A percentile compares a stretch with the other conserved stretches of the same genome.
phyloP scores from a whole-genome alignment of 1,140 invertebrate species.

The Magallana angulata region DNA sequence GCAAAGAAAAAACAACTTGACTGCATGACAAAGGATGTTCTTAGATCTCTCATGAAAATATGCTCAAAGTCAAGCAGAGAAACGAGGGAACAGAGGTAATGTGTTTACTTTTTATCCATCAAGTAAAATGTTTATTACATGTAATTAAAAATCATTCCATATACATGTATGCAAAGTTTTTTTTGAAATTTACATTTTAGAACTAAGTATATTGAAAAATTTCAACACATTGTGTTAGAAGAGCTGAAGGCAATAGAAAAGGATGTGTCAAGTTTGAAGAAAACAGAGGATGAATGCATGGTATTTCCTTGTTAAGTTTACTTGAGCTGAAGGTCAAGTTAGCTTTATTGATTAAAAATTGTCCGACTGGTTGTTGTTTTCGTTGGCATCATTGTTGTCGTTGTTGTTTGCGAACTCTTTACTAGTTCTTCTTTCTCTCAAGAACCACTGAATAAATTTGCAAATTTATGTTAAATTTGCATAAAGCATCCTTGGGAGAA shows the following conservation, averaged over 20 bases:
- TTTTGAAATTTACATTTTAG: constrained; percentile 50
- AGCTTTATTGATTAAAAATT: no score
- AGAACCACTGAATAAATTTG: neutral
- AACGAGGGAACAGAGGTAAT: constrained; percentile 1
- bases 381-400: neutral
- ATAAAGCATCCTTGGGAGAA: no score
- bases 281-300: constrained; percentile 55
- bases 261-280: constrained; percentile 55
- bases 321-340: no score
- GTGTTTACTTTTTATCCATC: no score
- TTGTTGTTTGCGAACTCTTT: neutral
- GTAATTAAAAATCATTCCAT: no score
- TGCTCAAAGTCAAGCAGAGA: neutral
- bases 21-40: neutral
- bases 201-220: constrained; percentile 46
- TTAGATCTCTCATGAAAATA: constrained; percentile 11
- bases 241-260: constrained; percentile 56
- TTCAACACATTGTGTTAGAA: constrained; percentile 45
- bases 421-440: no score
- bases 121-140: no score
- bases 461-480: no score
- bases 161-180: neutral
- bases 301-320: constrained; percentile 18
- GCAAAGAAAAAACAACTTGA: constrained; percentile 45
- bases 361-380: no score